Evolutionary conservation across 30 jellyfish, hydroid and myxozoan species (phyloP).

Genomic region (Aurelia aurita): DNA sequence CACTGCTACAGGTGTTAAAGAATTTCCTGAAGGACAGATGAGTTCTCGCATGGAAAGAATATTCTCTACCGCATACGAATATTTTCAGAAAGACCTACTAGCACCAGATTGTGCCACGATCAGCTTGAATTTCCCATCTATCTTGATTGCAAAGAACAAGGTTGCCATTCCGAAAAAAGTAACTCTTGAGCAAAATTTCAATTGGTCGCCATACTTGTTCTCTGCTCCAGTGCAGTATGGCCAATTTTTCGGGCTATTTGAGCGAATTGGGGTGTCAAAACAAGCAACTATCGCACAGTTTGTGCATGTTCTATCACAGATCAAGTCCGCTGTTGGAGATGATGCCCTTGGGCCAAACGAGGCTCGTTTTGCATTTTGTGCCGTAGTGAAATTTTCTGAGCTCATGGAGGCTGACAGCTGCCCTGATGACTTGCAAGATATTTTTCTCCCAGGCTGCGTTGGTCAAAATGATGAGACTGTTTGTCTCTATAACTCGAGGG

Average conservation of each 20-base stretch:
- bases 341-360: conserved; percentile 58
- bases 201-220: conserved; percentile 63
- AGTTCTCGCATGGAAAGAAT: too few species aligned
- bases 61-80: conserved; percentile 17
- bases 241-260: conserved; percentile 38
- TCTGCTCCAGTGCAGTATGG: conserved; percentile 54
- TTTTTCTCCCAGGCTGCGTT: conserved; percentile 61
- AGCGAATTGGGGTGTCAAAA: conserved; percentile 51
- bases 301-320: conserved; percentile 25
- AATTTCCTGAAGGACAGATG: background rate
- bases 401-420: conserved; percentile 1
- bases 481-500: conserved; percentile 18
- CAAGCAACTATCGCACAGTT: conserved; percentile 42
- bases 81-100: background rate
- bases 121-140: conserved; percentile 26
- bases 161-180: conserved; percentile 53
- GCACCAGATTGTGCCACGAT: conserved; percentile 22
- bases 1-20: conserved; percentile 27
- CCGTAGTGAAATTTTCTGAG: conserved; percentile 6
- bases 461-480: background rate
- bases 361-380: conserved; percentile 6
- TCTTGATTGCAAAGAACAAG: conserved; percentile 6
- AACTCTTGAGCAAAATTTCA: conserved; percentile 16
- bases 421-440: background rate
- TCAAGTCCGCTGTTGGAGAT: background rate